Conservation (phyloP, 2,888 invertebrate genomes). For the Piscicola geometra region DNA sequence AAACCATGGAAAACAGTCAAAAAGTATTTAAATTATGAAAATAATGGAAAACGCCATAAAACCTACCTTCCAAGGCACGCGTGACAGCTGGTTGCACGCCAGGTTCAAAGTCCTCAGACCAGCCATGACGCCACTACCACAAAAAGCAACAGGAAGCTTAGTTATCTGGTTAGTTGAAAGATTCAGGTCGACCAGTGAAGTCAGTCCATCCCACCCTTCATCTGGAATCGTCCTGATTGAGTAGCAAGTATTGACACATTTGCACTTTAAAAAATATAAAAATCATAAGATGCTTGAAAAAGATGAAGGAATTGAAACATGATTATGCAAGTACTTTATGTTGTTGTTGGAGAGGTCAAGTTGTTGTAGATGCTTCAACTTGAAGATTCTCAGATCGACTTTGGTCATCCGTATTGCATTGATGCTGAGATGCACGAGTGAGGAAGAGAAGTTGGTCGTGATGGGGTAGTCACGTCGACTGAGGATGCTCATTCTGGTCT, state of each 20-base stretch:
- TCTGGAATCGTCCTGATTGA: background rate
- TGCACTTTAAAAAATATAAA: background rate
- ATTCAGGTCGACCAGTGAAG: background rate
- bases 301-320: too few species aligned
- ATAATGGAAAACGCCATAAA: background rate
- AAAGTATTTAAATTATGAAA: background rate
- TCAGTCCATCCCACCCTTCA: background rate
- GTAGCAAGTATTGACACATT: background rate
- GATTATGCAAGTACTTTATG: background rate
- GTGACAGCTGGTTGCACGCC: background rate
- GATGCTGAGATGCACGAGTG: background rate
- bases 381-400: constrained; percentile 10
- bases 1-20: background rate
- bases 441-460: background rate
- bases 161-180: constrained; percentile 3
- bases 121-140: background rate
- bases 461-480: background rate
- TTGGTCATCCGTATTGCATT: background rate
- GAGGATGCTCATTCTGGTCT: background rate
- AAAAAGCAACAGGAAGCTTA: background rate
- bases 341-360: background rate
- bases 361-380: background rate
- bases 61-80: background rate
- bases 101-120: background rate
- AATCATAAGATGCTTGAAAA: too few species aligned